These are phyloP conservation scores for Papilio dardanus DNA, from an alignment of 1,140 invertebrate genomes.

Conservation along the genomic window DNA sequence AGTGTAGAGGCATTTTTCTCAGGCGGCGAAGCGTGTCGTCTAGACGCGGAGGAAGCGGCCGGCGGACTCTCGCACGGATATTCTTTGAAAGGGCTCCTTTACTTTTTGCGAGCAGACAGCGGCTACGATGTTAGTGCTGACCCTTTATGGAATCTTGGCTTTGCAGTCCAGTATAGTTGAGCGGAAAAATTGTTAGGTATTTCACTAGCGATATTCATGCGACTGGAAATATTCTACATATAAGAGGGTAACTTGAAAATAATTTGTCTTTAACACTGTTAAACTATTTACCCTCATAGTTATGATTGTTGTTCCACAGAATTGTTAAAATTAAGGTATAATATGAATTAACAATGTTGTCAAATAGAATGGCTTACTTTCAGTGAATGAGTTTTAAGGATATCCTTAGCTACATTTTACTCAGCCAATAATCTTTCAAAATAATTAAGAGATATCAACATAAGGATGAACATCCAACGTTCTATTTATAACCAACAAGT, in stretches of 20 bases:
- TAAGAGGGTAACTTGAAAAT: not conserved
- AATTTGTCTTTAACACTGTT: not conserved
- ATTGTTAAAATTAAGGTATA: no score
- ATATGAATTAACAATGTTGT: no score
- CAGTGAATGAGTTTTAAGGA: not conserved
- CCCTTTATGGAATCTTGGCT: not conserved
- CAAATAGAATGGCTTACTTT: not conserved
- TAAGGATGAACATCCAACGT: not conserved
- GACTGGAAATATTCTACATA: no score
- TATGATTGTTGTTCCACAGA: not conserved
- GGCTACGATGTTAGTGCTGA: not conserved
- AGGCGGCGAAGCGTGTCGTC: constrained; percentile 68
- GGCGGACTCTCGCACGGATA: constrained; percentile 33
- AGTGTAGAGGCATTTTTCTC: constrained; percentile 69
- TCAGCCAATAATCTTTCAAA: not conserved
- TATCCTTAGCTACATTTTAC: not conserved
- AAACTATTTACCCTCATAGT: not conserved
- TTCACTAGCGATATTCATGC: not conserved
- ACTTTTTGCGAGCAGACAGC: not conserved
- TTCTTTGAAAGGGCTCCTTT: constrained; percentile 22
- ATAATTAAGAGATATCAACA: not conserved
- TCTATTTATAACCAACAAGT: not conserved
- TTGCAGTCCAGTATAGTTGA: not conserved
- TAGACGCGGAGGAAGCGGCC: constrained; percentile 53
- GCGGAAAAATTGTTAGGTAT: not conserved